Evolutionary conservation across 2,113 vertebrate genomes (phyloP), one percentile per base, ranked within the genome.

Genomic region (Protomyctophum bolini): DNA sequence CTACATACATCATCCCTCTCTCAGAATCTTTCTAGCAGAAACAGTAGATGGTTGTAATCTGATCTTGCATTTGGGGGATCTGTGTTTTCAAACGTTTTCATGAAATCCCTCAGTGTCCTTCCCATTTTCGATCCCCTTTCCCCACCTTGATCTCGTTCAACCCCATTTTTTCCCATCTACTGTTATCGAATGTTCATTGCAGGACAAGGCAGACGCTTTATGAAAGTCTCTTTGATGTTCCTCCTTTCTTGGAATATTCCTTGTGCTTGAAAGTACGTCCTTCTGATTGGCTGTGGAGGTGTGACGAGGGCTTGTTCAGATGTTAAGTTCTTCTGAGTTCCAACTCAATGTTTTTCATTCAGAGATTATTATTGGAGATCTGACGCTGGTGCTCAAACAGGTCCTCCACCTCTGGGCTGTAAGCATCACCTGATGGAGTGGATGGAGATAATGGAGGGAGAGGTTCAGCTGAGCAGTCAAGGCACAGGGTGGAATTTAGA

Each of bases 311-410:
- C 58, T 77, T 79, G 49, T 81, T 65, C 80, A 75, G 62, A 77
- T 79, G 73, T 68, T 82, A 41, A 41, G 33, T 63, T 70, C 58
- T 72, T 70, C 75, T 82, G 69, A 71, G 71, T 73, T 77, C n/a
- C 58, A 68, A 4, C 47, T 41, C 63, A 21, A 10, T 74, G 58
- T 77, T 75, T 55, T 65, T 59, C 10, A 70, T 76, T 97, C 92
- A 98, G 84, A 98, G 91, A 8, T 97, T 91, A 92, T 98, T 98
- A 92, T 93, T 98, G 81, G 94, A 90, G 82, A 99, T 93, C 84
- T 95, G 93, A 69, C 91, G 94, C 54, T 91, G 92, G 88, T 94
- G 94, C 86, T 98, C 97, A 71, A 96, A 93, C 55, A 95, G 91
- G 7, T 93, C 94, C 84, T 97, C 96, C 10, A 85, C 80, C 0